Base-by-base conservation (phyloP, 2,113 vertebrate species). In the Scalopus aquaticus region DNA sequence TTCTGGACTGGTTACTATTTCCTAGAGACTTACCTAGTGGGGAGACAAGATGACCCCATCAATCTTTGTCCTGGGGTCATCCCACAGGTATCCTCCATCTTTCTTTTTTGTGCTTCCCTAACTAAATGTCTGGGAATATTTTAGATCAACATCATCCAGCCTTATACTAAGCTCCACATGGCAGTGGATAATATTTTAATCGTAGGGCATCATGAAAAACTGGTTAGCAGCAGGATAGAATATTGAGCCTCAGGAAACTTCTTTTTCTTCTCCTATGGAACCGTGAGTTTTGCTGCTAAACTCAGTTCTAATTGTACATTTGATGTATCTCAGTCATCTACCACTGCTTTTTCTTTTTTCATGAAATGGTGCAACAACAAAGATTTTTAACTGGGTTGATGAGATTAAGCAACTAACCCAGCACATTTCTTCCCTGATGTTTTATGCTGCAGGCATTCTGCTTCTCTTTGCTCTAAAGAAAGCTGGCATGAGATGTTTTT, bases 81-180 rank as follows among this genome's bases (percentile, higher is more conserved):
- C 35, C n/a, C 22, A n/a, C 5, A n/a, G 39, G 20, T 67, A 13
- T 5, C 28, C 8, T 0, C 2, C 6, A 0, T 35, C 3, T 35
- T 73, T 67, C n/a, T 32, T 58, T 17, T 39, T 54, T 83, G 15
- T 39, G 46, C 10, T 62, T 46, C 26, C 24, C 8, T 83, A 58
- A 16, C 32, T 56, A 81, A 49, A 16, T 42, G 3, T 19, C 24
- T 64, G 42, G 44, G 22, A 12, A 0, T 65, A 2, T 35, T 86
- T 79, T 56, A 24, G 6, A 20, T 9, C 24, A 19, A 49, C 1
- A 10, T 0, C n/a, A 9, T 65, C 1, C 39, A 32, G 24, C 49
- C 35, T 58, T 12, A 56, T 32, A 13, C 51, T 49, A 4, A 62
- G 16, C 6, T 26, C 42, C 76, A 67, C 19, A 11, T 70, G 39